Evolutionary conservation across 1,140 invertebrate genomes (phyloP).

Genomic region (Ostrea edulis): DNA sequence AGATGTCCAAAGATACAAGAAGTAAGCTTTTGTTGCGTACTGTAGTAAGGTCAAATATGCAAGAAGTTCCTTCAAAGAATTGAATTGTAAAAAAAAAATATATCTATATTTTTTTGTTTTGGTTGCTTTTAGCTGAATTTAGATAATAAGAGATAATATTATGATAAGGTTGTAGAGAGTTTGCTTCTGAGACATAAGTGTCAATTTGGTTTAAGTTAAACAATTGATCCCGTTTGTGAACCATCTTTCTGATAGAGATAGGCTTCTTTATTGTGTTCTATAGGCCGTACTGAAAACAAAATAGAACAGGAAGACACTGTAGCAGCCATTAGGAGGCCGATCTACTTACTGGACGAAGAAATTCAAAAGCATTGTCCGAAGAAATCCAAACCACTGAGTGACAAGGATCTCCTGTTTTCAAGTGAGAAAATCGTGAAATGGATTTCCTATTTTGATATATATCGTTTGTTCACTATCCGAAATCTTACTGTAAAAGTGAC

Average conservation of each 20-base stretch:
- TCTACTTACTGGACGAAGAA: background rate
- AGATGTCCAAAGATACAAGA: background rate
- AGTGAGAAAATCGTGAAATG: background rate
- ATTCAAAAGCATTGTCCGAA: background rate
- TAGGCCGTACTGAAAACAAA: background rate
- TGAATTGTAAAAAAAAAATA: too few relatives aligned
- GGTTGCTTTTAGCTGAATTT: too few relatives aligned
- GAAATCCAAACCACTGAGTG: background rate
- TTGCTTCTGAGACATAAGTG: too few relatives aligned
- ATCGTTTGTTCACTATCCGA: too few relatives aligned
- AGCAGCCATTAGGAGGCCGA: background rate
- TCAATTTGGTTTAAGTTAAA: too few relatives aligned
- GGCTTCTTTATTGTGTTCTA: background rate
- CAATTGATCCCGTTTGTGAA: background rate
- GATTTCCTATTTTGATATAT: background rate
- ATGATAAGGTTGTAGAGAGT: too few relatives aligned
- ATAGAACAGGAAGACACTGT: background rate
- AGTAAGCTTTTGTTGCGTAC: background rate
- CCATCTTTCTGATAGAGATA: background rate
- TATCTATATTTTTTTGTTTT: too few relatives aligned
- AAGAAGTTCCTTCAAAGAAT: too few relatives aligned
- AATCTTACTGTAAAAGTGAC: too few relatives aligned
- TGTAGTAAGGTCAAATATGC: background rate
- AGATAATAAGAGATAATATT: too few relatives aligned
- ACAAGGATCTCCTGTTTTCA: background rate